phyloP scores from a whole-genome alignment of 2,113 vertebrate species.

The Malurus cyaneus region DNA sequence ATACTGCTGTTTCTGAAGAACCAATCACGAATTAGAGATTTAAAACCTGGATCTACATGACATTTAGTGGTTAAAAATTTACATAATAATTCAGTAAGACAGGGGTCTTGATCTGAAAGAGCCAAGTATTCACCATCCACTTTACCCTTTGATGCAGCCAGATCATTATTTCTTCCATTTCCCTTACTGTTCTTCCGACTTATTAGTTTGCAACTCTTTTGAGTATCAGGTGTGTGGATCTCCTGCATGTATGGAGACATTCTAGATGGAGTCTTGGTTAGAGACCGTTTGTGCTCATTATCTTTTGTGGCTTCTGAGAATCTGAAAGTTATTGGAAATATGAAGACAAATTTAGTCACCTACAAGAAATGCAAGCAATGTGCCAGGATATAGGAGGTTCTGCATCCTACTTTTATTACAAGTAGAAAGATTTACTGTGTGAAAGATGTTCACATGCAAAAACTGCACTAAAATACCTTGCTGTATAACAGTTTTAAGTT shows the following conservation, averaged over 20 bases:
- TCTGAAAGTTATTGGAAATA: conserved; percentile 62
- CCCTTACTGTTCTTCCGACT: conserved; percentile 1
- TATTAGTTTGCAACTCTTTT: background rate
- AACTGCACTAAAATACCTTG: background rate
- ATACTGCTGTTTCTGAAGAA: background rate
- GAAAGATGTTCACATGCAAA: background rate
- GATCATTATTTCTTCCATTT: background rate
- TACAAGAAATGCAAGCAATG: accelerated
- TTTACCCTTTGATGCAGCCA: conserved; percentile 14
- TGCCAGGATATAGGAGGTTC: background rate
- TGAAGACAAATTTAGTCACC: background rate
- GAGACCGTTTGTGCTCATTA: conserved; percentile 86
- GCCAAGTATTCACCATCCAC: background rate
- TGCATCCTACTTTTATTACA: background rate
- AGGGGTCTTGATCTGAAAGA: background rate
- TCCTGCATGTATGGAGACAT: conserved; percentile 73
- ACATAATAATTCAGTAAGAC: background rate
- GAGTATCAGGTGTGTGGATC: conserved; percentile 44
- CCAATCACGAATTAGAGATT: background rate
- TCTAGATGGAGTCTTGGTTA: conserved; percentile 89
- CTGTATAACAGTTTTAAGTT: background rate
- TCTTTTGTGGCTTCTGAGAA: conserved; percentile 88
- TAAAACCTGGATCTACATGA: background rate
- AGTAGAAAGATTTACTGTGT: background rate
- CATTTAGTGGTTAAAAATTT: background rate